Evolutionary conservation across 2,797 vertebrate species (phyloP), one percentile per base, ranked within the genome.

Genomic region (Pangasius djambal): DNA sequence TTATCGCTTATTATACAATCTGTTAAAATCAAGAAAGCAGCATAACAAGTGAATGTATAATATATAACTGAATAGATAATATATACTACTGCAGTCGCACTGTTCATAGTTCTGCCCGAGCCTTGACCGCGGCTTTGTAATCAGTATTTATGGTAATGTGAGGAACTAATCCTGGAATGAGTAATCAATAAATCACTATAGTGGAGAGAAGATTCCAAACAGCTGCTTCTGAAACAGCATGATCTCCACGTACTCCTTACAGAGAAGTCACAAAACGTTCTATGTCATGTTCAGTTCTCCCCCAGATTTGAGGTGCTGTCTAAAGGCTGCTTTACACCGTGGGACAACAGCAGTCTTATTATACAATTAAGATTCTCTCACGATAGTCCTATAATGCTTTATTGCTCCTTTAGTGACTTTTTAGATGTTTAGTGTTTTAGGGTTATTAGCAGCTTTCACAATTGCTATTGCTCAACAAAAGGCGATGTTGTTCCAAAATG

Each of bases 151-250:
- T 77, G 87, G 67, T 50, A 86, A 89, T 89, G 61, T 82, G 88
- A 78, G 89, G 82, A 90, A 88, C 86, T 81, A 83, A 83, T 89
- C 52, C 81, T 75, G 83, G 69, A 79, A 72, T 83, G 85, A 92
- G 40, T 86, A 88, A 90, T 89, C 74, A 72, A 75, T 92, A 90
- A 89, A 57, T 90, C 85, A 89, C 12, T 63, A 87, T 61, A 65
- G 34, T 67, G n/a, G 72, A 74, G 59, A 87, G 57, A 88, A 78
- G 85, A 86, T 59, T 89, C 87, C 87, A 89, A 88, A 90, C 88
- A 89, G 75, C 82, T 89, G 88, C 84, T 88, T 79, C 59, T 81
- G 50, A 89, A 90, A 88, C 88, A 88, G 37, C 16, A 6, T 18
- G 15, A 70, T 83, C 74, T 85, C 81, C 74, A 88, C 83, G 63